phyloP scores from a whole-genome alignment of 2,888 invertebrate genomes.

The Pristionchus maxplancki region DNA sequence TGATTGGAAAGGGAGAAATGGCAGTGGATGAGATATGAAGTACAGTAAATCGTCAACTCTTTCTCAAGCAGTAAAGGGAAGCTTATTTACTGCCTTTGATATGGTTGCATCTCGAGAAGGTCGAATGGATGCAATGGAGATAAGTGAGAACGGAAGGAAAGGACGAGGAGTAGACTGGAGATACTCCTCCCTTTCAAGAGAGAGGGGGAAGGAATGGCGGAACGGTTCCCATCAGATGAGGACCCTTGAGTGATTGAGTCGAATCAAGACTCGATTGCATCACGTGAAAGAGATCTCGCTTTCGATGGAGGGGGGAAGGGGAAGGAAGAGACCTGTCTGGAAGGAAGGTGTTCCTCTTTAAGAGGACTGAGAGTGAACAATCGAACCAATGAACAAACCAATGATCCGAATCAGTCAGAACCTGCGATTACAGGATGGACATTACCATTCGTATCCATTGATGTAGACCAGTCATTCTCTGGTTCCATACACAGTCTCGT shows the following conservation, averaged over 20 bases:
- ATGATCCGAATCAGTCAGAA: not conserved
- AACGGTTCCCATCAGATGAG: not conserved
- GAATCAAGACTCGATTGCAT: conserved; percentile 15
- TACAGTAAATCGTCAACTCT: not conserved
- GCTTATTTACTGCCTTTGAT: conserved; percentile 11
- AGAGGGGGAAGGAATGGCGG: not conserved
- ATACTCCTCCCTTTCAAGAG: not conserved
- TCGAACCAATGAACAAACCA: not conserved
- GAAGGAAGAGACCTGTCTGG: not conserved
- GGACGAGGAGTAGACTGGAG: not conserved
- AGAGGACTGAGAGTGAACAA: not conserved
- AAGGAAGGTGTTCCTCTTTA: conserved; percentile 2
- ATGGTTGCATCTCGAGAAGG: not conserved
- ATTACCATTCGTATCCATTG: not conserved
- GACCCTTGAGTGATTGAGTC: conserved; percentile 3
- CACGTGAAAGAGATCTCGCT: conserved; percentile 2
- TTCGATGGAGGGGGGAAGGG: not conserved
- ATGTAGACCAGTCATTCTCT: not conserved
- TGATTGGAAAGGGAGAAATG: not conserved
- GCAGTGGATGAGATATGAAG: conserved; percentile 10
- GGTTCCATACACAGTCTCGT: not conserved
- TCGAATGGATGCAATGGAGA: not conserved
- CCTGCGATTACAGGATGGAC: not conserved
- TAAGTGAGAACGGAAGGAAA: conserved; percentile 6
- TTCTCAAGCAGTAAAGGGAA: conserved; percentile 1